Evolutionary conservation across 2,888 invertebrate genomes (phyloP).

Genomic region (Pterostichus madidus): DNA sequence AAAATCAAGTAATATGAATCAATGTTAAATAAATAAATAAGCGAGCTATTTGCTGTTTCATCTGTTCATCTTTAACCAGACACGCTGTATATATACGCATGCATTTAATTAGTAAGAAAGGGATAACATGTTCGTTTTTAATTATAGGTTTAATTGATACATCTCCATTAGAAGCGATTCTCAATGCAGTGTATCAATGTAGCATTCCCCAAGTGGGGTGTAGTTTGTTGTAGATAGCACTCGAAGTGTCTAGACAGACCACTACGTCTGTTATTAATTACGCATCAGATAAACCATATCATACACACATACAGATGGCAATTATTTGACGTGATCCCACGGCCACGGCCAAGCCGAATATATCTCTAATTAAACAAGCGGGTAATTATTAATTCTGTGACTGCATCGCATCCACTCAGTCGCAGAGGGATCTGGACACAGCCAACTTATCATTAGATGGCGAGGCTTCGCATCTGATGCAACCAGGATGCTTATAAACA

Average conservation of each 20-base stretch:
- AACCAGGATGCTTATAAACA: constrained; percentile 1
- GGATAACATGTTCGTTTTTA: no score
- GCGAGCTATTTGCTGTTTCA: no score
- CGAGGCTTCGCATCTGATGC: constrained; percentile 10
- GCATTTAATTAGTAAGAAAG: not conserved
- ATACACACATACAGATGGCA: constrained; percentile 58
- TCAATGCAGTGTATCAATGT: not conserved
- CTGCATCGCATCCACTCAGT: constrained; percentile 13
- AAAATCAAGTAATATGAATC: no score
- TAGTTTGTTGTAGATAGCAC: constrained; percentile 7
- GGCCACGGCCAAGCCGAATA: constrained; percentile 56
- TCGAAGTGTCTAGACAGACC: constrained; percentile 21
- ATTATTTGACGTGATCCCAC: constrained; percentile 61
- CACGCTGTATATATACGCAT: no score
- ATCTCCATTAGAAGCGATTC: not conserved
- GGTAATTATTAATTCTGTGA: constrained; percentile 64
- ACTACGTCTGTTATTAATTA: constrained; percentile 48
- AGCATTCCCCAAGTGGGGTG: no score
- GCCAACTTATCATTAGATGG: constrained; percentile 12
- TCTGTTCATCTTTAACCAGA: no score
- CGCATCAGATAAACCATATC: constrained; percentile 60
- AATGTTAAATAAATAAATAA: no score
- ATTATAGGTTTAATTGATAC: constrained; percentile 4
- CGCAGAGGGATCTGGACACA: not conserved
- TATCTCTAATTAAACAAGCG: constrained; percentile 66